These are phyloP conservation scores for Antigone vipio DNA, from an alignment of 2,113 vertebrate species.

Conservation along the genomic window DNA sequence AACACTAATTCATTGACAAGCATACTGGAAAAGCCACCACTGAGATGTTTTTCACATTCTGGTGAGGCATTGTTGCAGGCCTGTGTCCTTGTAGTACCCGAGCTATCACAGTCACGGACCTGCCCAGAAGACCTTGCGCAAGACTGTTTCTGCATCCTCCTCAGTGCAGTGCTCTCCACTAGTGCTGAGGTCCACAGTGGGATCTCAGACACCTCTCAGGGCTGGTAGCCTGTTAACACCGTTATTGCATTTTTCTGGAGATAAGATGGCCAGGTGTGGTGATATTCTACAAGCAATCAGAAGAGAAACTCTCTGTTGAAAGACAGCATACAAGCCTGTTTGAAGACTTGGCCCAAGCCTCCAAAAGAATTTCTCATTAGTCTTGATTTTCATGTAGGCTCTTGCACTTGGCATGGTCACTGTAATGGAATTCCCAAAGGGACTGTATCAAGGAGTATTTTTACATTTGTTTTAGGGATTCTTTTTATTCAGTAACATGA, in stretches of 20 bases:
- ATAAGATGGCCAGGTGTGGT: background rate
- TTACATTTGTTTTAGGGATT: background rate
- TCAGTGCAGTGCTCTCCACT: accelerated
- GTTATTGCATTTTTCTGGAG: background rate
- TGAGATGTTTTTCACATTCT: background rate
- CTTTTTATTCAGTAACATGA: background rate
- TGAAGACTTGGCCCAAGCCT: background rate
- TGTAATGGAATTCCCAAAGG: background rate
- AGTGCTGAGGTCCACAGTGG: background rate
- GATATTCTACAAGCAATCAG: background rate
- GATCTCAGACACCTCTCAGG: background rate
- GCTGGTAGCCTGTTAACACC: background rate
- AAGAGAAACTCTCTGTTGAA: background rate
- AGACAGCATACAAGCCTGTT: background rate
- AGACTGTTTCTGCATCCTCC: background rate
- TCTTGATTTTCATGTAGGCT: background rate
- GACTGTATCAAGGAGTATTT: background rate
- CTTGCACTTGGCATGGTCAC: background rate
- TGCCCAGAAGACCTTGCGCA: accelerated
- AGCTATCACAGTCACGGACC: background rate
- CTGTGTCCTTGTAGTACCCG: background rate
- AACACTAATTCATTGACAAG: background rate
- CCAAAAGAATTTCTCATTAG: background rate
- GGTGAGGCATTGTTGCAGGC: accelerated
- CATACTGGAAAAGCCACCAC: background rate